Base-by-base conservation (phyloP, 2,888 invertebrate species). In the Drosophila paucipuncta region DNA sequence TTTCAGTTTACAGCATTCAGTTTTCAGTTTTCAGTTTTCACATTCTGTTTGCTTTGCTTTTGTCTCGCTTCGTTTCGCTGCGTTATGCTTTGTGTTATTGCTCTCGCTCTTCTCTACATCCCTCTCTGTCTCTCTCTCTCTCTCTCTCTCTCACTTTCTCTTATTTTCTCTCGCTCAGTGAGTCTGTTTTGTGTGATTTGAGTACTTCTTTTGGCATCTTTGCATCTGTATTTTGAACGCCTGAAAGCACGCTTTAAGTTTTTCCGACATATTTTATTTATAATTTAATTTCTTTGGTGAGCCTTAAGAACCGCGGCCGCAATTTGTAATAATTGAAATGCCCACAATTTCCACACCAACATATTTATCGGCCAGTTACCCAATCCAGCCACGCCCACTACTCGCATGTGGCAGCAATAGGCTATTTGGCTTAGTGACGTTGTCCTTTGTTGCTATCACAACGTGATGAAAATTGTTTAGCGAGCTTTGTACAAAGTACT, bases 391-490 rank as follows among this genome's bases (percentile, higher is more conserved):
- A 37, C 33, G 59, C 63, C 59, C 31, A 50, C 59, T 37, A 31
- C 31, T 59, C 28, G n/a, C 31, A 52, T 55, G 37, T 39, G 41
- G 16, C 30, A 16, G n/a, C 37, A 25, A n/a, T 47, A 25, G 22
- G 5, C 16, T 9, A 31, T 50, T 49, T 47, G 47, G 22, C 43
- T 3, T 7, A 43, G 7, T 22, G 13, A 13, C 22, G 22, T 58
- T 69, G n/a, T 41, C 68, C 47, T 58, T 22, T 65, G 81, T 65
- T 68, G 64, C 68, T 31, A 76, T 60, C 52, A 66, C 61, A 83
- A 79, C 79, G 83, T 78, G 77, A 76, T 66, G 76, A 37, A 81
- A 85, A 83, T 83, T 81, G 73, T 83, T 83, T 79, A 75, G 81
- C 76, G 3, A 30, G 28, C 50, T 18, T 1, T 1, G 10, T 3